These are phyloP conservation scores for Caenorhabditis wallacei DNA, from an alignment of 2,888 invertebrate species.

Conservation along the genomic window DNA sequence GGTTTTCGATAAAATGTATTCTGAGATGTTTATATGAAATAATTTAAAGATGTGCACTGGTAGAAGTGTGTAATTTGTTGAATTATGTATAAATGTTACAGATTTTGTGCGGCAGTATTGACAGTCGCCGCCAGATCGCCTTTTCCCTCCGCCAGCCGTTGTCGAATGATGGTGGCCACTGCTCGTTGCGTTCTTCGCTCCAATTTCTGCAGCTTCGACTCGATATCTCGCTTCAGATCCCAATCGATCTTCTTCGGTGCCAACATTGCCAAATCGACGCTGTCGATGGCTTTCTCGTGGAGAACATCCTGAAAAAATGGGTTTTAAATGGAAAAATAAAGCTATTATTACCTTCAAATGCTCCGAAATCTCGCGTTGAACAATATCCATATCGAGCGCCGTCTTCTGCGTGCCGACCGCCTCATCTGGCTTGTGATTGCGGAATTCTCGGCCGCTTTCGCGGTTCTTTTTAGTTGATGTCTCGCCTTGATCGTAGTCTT, in stretches of 20 bases:
- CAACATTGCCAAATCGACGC: constrained; percentile 69
- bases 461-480: constrained; percentile 68
- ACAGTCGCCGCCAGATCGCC: constrained; percentile 72
- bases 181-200: constrained; percentile 95
- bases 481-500: constrained; percentile 68
- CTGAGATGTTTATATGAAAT: not conserved
- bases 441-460: constrained; percentile 53
- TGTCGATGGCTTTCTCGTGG: constrained; percentile 69
- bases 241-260: constrained; percentile 75
- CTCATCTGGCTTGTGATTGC: constrained; percentile 69
- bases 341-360: constrained; percentile 60
- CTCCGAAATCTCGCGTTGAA: constrained; percentile 69
- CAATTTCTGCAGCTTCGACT: constrained; percentile 86
- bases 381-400: constrained; percentile 57
- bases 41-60: not conserved
- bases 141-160: constrained; percentile 70
- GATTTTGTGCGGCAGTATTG: constrained; percentile 52
- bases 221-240: constrained; percentile 74
- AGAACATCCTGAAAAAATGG: constrained; percentile 60
- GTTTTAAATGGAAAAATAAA: not conserved
- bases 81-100: constrained; percentile 4
- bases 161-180: constrained; percentile 92
- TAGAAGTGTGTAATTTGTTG: not conserved
- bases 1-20: not conserved
- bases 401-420: constrained; percentile 49